A percentile compares a stretch with the other conserved stretches of the same genome.
Conservation (phyloP, 2,888 invertebrate species). For the Protophormia terraenovae region DNA sequence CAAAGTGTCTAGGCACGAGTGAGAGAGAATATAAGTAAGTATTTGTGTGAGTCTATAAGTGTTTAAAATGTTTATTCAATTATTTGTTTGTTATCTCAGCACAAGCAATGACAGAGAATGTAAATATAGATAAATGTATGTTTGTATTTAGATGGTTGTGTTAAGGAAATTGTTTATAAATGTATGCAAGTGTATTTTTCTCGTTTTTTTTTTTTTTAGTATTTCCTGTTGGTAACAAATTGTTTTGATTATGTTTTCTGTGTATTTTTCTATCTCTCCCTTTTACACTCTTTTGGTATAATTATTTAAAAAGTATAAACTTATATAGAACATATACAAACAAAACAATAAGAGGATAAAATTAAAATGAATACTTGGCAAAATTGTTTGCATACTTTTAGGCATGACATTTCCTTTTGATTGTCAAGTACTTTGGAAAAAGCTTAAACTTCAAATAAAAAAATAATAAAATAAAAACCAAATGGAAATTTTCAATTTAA, state of each 20-base stretch:
- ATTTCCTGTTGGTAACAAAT: conserved; percentile 65
- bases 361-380: conserved; percentile 37
- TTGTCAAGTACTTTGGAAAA: neutral
- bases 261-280: neutral
- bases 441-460: conserved; percentile 6
- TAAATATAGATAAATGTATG: neutral
- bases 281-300: neutral
- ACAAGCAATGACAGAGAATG: conserved; percentile 29
- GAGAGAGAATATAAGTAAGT: neutral
- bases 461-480: neutral
- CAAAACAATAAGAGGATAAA: conserved; percentile 39
- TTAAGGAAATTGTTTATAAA: conserved; percentile 54
- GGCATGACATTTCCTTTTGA: conserved; percentile 42
- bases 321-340: conserved; percentile 9
- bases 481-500: neutral
- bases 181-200: conserved; percentile 28
- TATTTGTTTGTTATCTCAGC: conserved; percentile 61
- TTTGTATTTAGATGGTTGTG: neutral
- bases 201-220: conserved; percentile 27
- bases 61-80: conserved; percentile 56
- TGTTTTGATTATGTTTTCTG: conserved; percentile 44
- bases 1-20: neutral
- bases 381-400: conserved; percentile 36
- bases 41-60: neutral
- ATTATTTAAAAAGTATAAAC: conserved; percentile 4